Evolutionary conservation across 1,140 invertebrate species (phyloP), one percentile per base, ranked within the genome.

Genomic region (Drosophila bocqueti): DNA sequence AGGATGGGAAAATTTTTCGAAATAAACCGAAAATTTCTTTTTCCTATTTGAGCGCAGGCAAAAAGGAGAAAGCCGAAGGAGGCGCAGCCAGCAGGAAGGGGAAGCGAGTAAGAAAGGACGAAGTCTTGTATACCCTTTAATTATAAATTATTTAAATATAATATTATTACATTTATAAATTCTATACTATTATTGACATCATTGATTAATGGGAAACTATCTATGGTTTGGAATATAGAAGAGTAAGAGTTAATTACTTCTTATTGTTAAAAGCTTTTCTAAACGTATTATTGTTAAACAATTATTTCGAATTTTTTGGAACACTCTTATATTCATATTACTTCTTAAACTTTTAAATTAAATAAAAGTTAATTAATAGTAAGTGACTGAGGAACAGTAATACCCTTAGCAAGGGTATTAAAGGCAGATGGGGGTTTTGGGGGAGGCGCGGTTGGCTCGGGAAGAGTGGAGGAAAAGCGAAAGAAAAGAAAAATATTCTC

Each of bases 401-500:
- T 54, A 36, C 34, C 34, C 52, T 24, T 24, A 10, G 52, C 8
- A 3, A 55, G 52, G 52, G 52, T 38, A 55, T 55, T 11, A 24
- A 38, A 16, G 52, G 34, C 18, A 21, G 31, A 24, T 36, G 52
- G 52, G 34, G 65, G 18, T 34, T 34, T 16, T 40, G 42, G 36
- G 16, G 38, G 52, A 18, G 67, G 21, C 4, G 52, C 31, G 18
- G 52, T 21, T 55, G 52, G 34, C 18, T 10, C 29, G 38, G 67
- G 67, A 21, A 36, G 38, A 50, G 67, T 34, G 42, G 40, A 76
- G 50, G 42, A 59, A 49, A 65, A 77, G 63, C 45, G 49, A 76
- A 65, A 68, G 80, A 61, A 87, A 85, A 91, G 78, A 91, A 91
- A 92, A 91, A 83, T 89, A 92, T 92, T 92, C 91, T 92, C 86